Evolutionary conservation across 2,113 vertebrate species (phyloP).

Genomic region (Upupa epops): DNA sequence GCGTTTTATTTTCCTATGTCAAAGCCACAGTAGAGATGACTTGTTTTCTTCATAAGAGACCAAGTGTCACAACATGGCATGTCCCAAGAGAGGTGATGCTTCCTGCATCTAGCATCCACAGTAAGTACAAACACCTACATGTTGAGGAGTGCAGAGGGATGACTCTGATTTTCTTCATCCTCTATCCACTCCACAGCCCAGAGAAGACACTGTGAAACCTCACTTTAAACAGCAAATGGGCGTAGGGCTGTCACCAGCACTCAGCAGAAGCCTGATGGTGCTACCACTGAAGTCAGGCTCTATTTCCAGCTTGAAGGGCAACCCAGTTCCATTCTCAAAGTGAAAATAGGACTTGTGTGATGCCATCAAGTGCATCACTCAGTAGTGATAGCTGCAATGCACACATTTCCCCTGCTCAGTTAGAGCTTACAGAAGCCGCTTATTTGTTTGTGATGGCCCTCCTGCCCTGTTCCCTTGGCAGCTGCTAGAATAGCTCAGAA

Average conservation of each 20-base stretch:
- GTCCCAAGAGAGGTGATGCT: background rate
- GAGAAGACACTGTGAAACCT: background rate
- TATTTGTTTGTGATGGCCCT: background rate
- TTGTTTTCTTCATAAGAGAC: background rate
- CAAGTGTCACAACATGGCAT: fast-evolving
- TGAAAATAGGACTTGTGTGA: background rate
- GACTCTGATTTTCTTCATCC: background rate
- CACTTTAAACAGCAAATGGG: background rate
- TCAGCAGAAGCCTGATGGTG: background rate
- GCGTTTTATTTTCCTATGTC: background rate
- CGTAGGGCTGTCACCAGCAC: background rate
- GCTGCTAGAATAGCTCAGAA: background rate
- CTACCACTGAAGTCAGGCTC: background rate
- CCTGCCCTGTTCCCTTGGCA: background rate
- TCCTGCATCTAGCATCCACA: background rate
- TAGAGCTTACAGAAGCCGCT: background rate
- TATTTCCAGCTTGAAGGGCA: background rate
- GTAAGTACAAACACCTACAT: background rate
- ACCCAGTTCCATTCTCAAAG: background rate
- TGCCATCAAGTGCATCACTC: background rate
- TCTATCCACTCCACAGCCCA: background rate
- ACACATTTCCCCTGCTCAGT: background rate
- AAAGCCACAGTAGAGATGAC: background rate
- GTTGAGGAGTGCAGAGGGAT: background rate
- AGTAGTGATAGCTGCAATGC: background rate